Conservation (phyloP, 2,888 invertebrate genomes). For the Nowickia ferox region DNA sequence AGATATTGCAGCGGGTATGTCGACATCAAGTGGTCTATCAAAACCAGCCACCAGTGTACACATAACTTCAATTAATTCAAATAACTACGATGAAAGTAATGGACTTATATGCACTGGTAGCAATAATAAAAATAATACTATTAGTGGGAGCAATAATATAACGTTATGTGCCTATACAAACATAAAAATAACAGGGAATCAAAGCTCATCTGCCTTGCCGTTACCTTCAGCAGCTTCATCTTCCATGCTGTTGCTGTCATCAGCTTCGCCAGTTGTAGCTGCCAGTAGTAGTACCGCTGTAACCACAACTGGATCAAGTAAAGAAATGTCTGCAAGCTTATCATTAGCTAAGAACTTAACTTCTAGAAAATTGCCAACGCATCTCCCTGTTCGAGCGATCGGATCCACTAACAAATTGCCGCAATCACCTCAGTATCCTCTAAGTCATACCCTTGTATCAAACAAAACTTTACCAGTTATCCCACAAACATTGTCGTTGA, state of each 20-base stretch:
- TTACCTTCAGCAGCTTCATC: conserved; percentile 46
- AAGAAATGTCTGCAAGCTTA: neutral
- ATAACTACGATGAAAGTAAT: conserved; percentile 25
- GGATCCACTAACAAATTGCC: conserved; percentile 55
- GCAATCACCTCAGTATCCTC: conserved; percentile 37
- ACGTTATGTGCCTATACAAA: conserved; percentile 52
- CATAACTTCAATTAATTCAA: conserved; percentile 2
- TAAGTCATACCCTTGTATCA: conserved; percentile 12
- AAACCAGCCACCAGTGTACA: conserved; percentile 17
- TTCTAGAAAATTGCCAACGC: conserved; percentile 75
- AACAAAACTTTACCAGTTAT: conserved; percentile 41
- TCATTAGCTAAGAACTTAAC: conserved; percentile 44
- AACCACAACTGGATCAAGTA: conserved; percentile 48
- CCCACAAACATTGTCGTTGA: conserved; percentile 42
- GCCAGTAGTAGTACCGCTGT: conserved; percentile 3
- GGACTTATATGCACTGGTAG: conserved; percentile 1
- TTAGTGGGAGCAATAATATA: conserved; percentile 42
- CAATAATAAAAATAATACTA: conserved; percentile 34
- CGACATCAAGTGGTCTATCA: conserved; percentile 2
- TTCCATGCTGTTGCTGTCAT: conserved; percentile 56
- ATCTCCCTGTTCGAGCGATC: conserved; percentile 44
- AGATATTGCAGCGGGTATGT: neutral
- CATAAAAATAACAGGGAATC: conserved; percentile 31
- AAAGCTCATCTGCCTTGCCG: conserved; percentile 27
- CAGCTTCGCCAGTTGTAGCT: conserved; percentile 62